A percentile compares a stretch with the other conserved stretches of the same genome.
Evolutionary conservation across 2,797 vertebrate genomes (phyloP).

Genomic region (Rachycentron canadum): DNA sequence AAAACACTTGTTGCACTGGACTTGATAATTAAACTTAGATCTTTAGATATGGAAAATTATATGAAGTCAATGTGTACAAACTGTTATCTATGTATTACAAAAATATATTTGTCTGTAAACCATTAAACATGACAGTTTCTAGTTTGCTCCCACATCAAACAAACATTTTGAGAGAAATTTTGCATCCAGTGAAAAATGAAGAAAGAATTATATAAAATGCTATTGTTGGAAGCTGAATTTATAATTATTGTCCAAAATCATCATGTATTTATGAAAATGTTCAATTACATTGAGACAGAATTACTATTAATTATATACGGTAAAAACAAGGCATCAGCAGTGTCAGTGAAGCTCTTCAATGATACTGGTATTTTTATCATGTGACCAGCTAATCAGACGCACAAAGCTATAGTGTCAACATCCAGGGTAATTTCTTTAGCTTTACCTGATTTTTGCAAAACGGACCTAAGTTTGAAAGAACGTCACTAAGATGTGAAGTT

Average conservation of each 20-base stretch:
- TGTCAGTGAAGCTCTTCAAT: neutral
- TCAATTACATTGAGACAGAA: neutral
- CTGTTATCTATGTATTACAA: neutral
- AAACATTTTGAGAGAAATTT: no score
- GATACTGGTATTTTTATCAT: neutral
- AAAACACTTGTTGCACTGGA: slow-evolving; percentile 55
- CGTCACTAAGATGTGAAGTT: slow-evolving; percentile 29
- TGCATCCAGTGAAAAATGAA: slow-evolving; percentile 9
- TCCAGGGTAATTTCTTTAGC: slow-evolving; percentile 31
- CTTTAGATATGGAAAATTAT: neutral
- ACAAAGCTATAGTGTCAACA: slow-evolving; percentile 20
- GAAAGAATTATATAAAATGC: neutral
- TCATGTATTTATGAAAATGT: neutral
- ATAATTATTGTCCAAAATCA: slow-evolving; percentile 8
- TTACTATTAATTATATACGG: neutral
- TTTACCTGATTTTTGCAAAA: slow-evolving; percentile 13
- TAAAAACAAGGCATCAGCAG: neutral
- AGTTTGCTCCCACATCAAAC: slow-evolving; percentile 12
- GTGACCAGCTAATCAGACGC: neutral
- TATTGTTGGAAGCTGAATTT: neutral
- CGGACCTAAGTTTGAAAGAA: slow-evolving; percentile 22
- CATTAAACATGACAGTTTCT: neutral
- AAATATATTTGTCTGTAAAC: neutral
- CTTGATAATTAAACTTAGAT: neutral
- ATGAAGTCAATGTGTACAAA: neutral